Percentiles rank a stretch among this genome's conserved stretches.
These are phyloP conservation scores for Pollenia amentaria DNA, from an alignment of 2,888 invertebrate genomes.

Conservation along the genomic window DNA sequence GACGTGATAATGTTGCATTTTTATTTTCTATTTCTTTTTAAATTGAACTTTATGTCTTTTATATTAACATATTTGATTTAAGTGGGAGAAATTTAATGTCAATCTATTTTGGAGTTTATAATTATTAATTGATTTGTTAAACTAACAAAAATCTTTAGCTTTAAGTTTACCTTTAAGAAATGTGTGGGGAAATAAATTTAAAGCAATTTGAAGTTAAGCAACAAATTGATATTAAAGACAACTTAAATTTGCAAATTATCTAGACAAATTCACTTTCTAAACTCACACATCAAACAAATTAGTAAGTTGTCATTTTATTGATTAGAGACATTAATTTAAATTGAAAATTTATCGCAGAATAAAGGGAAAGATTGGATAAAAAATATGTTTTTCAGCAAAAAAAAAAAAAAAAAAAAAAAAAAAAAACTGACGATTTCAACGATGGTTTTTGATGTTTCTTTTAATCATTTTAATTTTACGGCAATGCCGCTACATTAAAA, in stretches of 20 bases:
- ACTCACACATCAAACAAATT: not conserved
- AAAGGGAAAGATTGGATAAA: too few relatives aligned
- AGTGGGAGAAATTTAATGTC: slow-evolving; percentile 17
- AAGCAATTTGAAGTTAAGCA: not conserved
- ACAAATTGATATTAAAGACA: not conserved
- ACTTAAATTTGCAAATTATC: slow-evolving; percentile 1
- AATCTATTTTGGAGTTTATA: not conserved
- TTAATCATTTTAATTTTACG: too few relatives aligned
- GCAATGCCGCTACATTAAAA: too few relatives aligned
- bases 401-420: not conserved
- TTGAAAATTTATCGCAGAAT: too few relatives aligned
- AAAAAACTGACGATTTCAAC: not conserved
- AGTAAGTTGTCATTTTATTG: too few relatives aligned
- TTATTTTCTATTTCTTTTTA: not conserved
- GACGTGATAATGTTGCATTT: slow-evolving; percentile 21
- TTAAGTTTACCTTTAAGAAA: too few relatives aligned
- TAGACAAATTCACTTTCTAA: slow-evolving; percentile 15
- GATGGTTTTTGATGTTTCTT: too few relatives aligned
- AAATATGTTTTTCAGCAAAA: not conserved
- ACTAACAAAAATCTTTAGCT: not conserved
- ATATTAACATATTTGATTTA: not conserved
- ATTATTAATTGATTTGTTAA: not conserved
- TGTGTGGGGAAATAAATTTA: too few relatives aligned
- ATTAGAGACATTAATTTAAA: too few relatives aligned
- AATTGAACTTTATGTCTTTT: slow-evolving; percentile 5